Base-by-base conservation (phyloP, 2,888 invertebrate species). In the Metalampra italica region DNA sequence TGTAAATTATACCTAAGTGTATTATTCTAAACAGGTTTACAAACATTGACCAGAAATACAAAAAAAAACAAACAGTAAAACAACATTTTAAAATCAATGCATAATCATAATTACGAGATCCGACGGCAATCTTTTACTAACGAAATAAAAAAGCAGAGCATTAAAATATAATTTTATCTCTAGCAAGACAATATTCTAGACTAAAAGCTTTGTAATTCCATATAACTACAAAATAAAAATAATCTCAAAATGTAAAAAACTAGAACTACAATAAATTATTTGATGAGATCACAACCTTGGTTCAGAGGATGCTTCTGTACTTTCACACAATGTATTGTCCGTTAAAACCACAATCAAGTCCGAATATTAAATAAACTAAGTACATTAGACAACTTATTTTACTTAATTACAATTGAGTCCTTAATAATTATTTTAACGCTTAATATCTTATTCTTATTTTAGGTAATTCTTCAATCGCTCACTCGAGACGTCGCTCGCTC, bases 341-440 rank as follows among this genome's bases (percentile, higher is more conserved):
- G 57, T 58, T 53, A 64, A 55, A 68, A 69, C 60, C 78, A 79
- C 78, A 68, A 69, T 22, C 22, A 51, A 56, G 65, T 66, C 69
- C 41, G 59, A 65, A 60, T 66, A 67, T 48, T 63, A 63, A 66
- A 60, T 61, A 62, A 68, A 59, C 63, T 68, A 68, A 71, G 58
- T 68, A 67, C 59, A 60, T 52, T 57, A 55, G 55, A 61, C 56
- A 56, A 55, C 47, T 56, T 52, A 54, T 48, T 50, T 48, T 52
- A 51, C 58, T 61, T 66, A 64, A 60, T 63, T 61, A 66, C 56
- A 66, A 62, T 67, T 73, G 69, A 66, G 64, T 62, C 59, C 71
- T 78, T 80, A 82, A 61, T 49, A 82, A n/a, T 68, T 80, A 79
- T 68, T 77, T 68, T 71, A 85, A 84, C 82, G 78, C 82, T 82